Evolutionary conservation across 1,140 invertebrate species (phyloP).

Genomic region (Brachionus calyciflorus): DNA sequence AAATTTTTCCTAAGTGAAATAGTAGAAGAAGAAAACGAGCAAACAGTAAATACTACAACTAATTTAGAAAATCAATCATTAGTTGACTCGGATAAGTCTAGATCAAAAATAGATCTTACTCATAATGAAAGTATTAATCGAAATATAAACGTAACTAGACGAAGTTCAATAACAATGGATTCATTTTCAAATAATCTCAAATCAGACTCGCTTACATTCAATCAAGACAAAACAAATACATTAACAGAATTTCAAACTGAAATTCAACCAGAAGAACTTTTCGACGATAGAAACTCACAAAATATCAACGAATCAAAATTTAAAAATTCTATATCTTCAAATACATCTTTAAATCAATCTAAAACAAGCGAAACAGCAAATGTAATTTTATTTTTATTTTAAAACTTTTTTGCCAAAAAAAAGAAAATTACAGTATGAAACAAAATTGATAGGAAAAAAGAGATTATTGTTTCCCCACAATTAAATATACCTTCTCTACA

Average conservation of each 20-base stretch:
- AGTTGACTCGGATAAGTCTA: neutral
- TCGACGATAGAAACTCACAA: neutral
- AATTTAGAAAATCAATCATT: neutral
- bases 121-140: constrained; percentile 10
- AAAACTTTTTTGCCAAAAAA: no score
- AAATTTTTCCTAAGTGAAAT: constrained; percentile 43
- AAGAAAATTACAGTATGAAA: no score
- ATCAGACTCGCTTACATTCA: neutral
- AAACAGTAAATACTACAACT: neutral
- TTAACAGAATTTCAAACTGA: neutral
- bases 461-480: no score
- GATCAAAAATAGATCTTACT: neutral
- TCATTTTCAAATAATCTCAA: neutral
- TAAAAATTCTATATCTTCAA: constrained; percentile 5
- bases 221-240: neutral
- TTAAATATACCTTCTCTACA: no score
- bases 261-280: neutral
- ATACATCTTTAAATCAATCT: neutral
- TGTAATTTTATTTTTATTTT: neutral
- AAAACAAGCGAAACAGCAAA: constrained; percentile 16
- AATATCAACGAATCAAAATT: neutral
- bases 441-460: no score
- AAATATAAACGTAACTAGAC: constrained; percentile 36
- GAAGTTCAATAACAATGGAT: constrained; percentile 25
- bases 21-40: constrained; percentile 45